These are phyloP conservation scores for Litocranius walleri DNA, from an alignment of 2,113 vertebrate species.

Conservation along the genomic window DNA sequence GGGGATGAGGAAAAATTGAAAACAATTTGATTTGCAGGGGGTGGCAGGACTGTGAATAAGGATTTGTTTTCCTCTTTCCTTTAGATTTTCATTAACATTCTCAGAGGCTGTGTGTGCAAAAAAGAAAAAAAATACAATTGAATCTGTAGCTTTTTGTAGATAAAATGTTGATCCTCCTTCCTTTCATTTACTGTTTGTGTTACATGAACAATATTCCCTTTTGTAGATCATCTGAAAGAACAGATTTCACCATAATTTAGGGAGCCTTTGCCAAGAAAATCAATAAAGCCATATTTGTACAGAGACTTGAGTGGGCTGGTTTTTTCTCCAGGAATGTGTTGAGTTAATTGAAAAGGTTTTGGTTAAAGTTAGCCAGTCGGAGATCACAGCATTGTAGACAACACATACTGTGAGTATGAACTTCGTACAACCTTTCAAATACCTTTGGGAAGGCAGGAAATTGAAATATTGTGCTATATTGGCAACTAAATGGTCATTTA, in stretches of 20 bases:
- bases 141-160: background rate
- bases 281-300: conserved; percentile 72
- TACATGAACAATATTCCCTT: background rate
- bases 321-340: conserved; percentile 86
- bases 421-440: conserved; percentile 92
- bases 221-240: conserved; percentile 40
- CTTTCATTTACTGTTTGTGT: background rate
- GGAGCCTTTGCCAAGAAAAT: conserved; percentile 67
- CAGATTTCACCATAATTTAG: conserved; percentile 53
- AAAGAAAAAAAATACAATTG: background rate
- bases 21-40: conserved; percentile 44
- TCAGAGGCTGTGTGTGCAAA: background rate
- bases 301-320: conserved; percentile 65
- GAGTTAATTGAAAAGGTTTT: conserved; percentile 88
- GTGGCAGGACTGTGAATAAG: background rate
- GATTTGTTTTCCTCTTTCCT: conserved; percentile 11
- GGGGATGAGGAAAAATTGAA: conserved; percentile 3
- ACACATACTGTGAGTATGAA: conserved; percentile 95
- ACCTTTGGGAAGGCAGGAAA: conserved; percentile 91
- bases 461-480: conserved; percentile 95
- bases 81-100: conserved; percentile 35
- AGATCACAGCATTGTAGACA: conserved; percentile 83
- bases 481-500: conserved; percentile 89
- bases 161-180: background rate
- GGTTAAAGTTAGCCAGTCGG: conserved; percentile 81